A percentile compares a stretch with the other conserved stretches of the same genome.
Conservation (phyloP, 2,113 vertebrate species). For the Malaclemys terrapin region DNA sequence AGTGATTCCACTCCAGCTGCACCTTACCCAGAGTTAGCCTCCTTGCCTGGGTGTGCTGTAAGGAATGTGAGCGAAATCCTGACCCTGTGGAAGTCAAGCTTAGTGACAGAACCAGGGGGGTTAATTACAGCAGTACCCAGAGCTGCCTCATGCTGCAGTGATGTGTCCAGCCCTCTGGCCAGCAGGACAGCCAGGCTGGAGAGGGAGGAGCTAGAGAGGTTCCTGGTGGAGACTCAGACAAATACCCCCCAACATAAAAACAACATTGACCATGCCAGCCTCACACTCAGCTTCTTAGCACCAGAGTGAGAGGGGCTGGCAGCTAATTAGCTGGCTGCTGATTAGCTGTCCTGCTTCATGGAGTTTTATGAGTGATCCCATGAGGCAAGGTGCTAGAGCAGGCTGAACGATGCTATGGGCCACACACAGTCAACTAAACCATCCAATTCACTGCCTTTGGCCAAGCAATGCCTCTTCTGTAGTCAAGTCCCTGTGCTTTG, state of each 20-base stretch:
- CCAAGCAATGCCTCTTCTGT: not conserved
- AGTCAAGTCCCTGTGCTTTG: not conserved
- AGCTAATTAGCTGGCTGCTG: too few species aligned
- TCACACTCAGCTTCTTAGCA: not conserved
- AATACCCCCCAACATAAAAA: not conserved
- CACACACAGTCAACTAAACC: not conserved
- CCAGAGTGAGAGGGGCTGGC: not conserved
- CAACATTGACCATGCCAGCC: not conserved
- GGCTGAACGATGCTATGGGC: not conserved
- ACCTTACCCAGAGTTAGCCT: not conserved
- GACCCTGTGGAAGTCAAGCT: not conserved
- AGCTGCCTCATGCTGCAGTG: not conserved
- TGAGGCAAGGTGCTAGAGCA: not conserved
- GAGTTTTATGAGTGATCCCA: not conserved
- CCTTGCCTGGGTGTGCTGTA: not conserved
- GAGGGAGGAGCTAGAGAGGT: not conserved
- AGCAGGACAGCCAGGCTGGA: not conserved
- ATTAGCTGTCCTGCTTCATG: not conserved
- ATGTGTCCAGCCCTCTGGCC: not conserved
- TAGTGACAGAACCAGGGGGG: not conserved
- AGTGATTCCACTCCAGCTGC: accelerated
- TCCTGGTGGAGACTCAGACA: not conserved
- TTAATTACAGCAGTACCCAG: not conserved
- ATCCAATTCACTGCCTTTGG: not conserved
- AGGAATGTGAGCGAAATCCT: not conserved